Conservation (phyloP, 2,113 vertebrate genomes). For the Salvator merianae region DNA sequence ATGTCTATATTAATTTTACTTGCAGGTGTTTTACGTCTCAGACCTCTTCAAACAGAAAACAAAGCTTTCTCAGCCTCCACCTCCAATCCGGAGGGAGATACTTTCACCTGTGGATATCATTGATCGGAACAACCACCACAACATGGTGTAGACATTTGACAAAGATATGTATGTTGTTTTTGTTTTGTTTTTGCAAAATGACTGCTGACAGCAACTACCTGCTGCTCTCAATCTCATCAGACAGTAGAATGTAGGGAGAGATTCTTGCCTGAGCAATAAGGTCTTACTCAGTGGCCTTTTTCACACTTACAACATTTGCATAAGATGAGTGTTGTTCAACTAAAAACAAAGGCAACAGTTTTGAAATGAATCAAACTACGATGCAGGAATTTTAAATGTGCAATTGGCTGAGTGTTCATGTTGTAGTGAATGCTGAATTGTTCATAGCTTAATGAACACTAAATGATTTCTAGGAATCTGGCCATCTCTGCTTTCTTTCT, state of each 20-base stretch:
- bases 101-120: constrained; percentile 94
- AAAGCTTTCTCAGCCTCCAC: constrained; percentile 81
- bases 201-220: constrained; percentile 85
- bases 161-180: background rate
- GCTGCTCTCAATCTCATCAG: constrained; percentile 94
- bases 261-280: constrained; percentile 78
- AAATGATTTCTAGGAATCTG: constrained; percentile 62
- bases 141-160: constrained; percentile 81
- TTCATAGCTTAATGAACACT: constrained; percentile 71
- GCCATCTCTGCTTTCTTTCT: constrained; percentile 48
- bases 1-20: constrained; percentile 41
- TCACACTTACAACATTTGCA: constrained; percentile 67
- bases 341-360: constrained; percentile 67
- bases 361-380: constrained; percentile 59
- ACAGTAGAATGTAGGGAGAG: constrained; percentile 99
- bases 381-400: constrained; percentile 73
- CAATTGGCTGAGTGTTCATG: constrained; percentile 81
- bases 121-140: constrained; percentile 96
- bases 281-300: constrained; percentile 80
- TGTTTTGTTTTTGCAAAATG: constrained; percentile 59
- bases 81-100: constrained; percentile 92
- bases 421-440: constrained; percentile 77
- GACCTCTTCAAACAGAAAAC: constrained; percentile 92
- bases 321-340: constrained; percentile 73
- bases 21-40: constrained; percentile 93